phyloP scores from a whole-genome alignment of 2,797 vertebrate species.

The Lepilemur septentrionalis region DNA sequence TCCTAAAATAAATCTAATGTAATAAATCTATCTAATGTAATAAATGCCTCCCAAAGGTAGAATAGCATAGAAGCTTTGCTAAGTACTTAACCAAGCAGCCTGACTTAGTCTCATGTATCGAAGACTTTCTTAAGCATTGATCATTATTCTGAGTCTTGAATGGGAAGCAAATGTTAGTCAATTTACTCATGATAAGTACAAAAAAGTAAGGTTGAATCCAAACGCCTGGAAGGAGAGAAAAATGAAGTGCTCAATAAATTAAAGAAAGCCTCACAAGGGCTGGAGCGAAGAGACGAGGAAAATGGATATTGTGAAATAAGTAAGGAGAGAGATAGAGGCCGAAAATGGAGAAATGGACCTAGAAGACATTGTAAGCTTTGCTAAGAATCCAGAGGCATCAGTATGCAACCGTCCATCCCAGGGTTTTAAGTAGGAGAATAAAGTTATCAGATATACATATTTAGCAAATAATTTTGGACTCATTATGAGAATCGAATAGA shows the following conservation, averaged over 20 bases:
- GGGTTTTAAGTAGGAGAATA: neutral
- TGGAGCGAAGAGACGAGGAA: neutral
- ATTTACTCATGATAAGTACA: neutral
- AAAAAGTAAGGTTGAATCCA: neutral
- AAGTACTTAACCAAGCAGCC: neutral
- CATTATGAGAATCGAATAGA: neutral
- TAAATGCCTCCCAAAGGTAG: neutral
- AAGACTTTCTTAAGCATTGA: neutral
- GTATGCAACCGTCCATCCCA: neutral
- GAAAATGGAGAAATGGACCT: neutral
- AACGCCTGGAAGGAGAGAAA: neutral
- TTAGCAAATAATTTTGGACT: neutral
- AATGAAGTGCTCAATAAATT: neutral
- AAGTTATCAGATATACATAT: neutral
- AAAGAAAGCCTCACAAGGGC: neutral
- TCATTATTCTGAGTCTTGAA: neutral
- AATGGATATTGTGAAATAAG: neutral
- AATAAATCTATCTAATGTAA: neutral
- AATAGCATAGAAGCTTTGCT: neutral
- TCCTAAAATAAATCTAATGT: neutral
- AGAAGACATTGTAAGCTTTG: neutral
- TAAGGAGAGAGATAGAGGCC: neutral
- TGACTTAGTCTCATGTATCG: neutral
- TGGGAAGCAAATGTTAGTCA: neutral
- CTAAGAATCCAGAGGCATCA: neutral